phyloP scores from a whole-genome alignment of 2,888 invertebrate genomes.

The Julus scandinavius region DNA sequence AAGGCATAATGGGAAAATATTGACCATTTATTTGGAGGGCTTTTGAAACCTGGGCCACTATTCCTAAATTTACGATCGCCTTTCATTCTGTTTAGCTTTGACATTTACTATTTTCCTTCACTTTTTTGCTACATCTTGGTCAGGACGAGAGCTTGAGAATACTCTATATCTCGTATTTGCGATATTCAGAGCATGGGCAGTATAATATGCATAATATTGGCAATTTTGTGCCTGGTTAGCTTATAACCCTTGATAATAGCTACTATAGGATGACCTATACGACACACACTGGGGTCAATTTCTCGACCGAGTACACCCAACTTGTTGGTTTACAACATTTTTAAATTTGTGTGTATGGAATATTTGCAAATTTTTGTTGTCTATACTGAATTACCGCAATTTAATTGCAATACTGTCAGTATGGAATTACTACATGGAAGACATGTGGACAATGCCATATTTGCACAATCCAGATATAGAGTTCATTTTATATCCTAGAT shows the following conservation, averaged over 20 bases:
- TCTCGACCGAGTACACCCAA: not conserved
- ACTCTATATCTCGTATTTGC: not conserved
- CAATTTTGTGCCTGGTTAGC: slow-evolving; percentile 5
- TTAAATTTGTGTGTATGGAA: too few relatives aligned
- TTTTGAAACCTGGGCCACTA: slow-evolving; percentile 29
- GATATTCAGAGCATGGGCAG: not conserved
- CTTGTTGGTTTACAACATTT: not conserved
- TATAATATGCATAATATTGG: slow-evolving; percentile 11
- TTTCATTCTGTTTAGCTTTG: slow-evolving; percentile 26
- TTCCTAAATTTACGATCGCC: slow-evolving; percentile 21
- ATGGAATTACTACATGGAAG: too few relatives aligned
- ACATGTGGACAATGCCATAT: too few relatives aligned
- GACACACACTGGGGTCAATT: not conserved
- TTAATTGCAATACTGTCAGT: too few relatives aligned
- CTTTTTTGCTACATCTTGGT: slow-evolving; percentile 27
- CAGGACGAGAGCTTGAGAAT: not conserved
- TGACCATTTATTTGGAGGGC: slow-evolving; percentile 31
- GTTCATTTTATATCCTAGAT: too few relatives aligned
- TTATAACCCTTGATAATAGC: not conserved
- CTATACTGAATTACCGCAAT: too few relatives aligned
- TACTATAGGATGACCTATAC: not conserved
- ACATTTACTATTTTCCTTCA: slow-evolving; percentile 4
- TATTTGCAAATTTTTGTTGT: too few relatives aligned
- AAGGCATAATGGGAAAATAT: slow-evolving; percentile 48
- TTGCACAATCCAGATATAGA: too few relatives aligned